Evolutionary conservation across 2,113 vertebrate genomes (phyloP).

Genomic region (Upupa epops): DNA sequence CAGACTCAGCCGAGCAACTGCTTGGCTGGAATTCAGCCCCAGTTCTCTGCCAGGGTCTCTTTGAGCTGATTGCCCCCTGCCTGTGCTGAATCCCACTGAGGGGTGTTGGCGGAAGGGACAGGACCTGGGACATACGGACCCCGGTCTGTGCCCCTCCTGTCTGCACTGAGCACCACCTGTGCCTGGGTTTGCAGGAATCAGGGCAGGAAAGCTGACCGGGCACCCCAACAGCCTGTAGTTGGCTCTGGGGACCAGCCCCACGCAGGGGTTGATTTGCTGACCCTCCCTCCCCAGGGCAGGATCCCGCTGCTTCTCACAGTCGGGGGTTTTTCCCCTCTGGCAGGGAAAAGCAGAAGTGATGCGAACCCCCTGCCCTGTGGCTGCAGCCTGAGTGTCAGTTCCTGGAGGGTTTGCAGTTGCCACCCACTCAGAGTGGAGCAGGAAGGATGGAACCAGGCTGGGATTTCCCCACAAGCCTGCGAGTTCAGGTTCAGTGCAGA

Average conservation of each 20-base stretch:
- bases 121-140: background rate
- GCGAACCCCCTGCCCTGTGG: too few species aligned
- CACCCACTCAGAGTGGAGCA: rapidly evolving
- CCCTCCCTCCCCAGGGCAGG: background rate
- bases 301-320: background rate
- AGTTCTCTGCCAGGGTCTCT: background rate
- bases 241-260: background rate
- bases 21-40: background rate
- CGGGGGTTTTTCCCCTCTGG: background rate
- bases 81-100: background rate
- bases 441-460: background rate
- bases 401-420: background rate
- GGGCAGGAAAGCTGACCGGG: background rate
- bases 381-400: too few species aligned
- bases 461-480: background rate
- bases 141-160: background rate
- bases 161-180: background rate
- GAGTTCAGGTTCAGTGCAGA: background rate
- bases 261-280: rapidly evolving
- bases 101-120: rapidly evolving
- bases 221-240: background rate
- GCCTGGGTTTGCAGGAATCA: background rate
- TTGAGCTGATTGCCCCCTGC: background rate
- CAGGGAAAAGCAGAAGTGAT: background rate
- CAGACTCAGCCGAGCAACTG: background rate